phyloP scores from a whole-genome alignment of 1,140 invertebrate species.

The Drosophila erecta region DNA sequence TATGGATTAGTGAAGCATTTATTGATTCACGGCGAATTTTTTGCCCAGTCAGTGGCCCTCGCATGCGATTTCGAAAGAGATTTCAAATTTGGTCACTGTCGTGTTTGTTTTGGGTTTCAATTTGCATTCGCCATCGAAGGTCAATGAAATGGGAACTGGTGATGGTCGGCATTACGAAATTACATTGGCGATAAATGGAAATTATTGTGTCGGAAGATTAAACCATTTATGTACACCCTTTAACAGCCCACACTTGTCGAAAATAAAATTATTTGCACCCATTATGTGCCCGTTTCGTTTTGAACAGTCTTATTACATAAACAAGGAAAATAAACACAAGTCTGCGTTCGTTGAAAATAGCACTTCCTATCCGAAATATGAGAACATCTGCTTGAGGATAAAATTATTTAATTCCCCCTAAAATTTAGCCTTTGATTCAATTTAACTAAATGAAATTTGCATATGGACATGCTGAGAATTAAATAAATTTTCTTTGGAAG shows the following conservation, averaged over 20 bases:
- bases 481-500: neutral
- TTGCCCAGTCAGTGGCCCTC: constrained; percentile 27
- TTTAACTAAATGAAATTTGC: neutral
- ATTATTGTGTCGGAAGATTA: constrained; percentile 20
- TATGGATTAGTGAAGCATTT: constrained; percentile 24
- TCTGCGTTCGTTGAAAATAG: too few species aligned
- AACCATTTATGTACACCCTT: constrained; percentile 14
- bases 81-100: constrained; percentile 33
- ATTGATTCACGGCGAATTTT: constrained; percentile 39
- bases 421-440: too few species aligned
- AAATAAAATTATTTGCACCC: neutral
- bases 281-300: neutral
- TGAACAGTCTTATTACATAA: too few species aligned
- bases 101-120: constrained; percentile 53
- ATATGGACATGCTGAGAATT: neutral
- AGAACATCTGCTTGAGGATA: too few species aligned
- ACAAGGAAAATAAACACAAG: too few species aligned
- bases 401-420: too few species aligned
- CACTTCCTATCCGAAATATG: too few species aligned
- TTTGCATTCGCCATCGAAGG: constrained; percentile 67
- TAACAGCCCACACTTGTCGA: constrained; percentile 5
- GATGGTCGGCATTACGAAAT: constrained; percentile 53
- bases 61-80: constrained; percentile 30
- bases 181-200: constrained; percentile 47
- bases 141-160: constrained; percentile 71